Evolutionary conservation across 2,888 invertebrate genomes (phyloP), one percentile per base, ranked within the genome.

Genomic region (Glomeris marginata): DNA sequence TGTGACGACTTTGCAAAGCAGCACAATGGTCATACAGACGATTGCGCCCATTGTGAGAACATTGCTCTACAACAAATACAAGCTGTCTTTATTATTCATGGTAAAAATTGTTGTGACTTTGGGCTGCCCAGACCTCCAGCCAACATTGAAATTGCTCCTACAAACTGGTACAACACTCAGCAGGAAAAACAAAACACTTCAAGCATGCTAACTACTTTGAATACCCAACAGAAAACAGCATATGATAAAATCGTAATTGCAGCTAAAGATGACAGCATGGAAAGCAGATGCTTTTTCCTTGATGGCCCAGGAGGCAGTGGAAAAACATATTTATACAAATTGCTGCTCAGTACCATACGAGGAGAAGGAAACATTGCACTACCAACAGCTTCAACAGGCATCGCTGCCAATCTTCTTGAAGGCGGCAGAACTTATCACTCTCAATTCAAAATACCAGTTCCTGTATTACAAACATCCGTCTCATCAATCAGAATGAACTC

Each of bases 221-320:
- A 28, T 28, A 8, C 3, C 4, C 28, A 28, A 28, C 28, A 28
- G 28, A 28, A 28, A 28, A 8, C 28, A 5, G 21, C 22, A 3
- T 45, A 45, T 21, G 45, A 45, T 20, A 45, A 2, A 42, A 46
- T 55, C 55, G 48, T 48, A 56, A 18, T 52, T 41, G 33, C 53
- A 42, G 20, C 41, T 46, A 18, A 8, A 2, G 20, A 37, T 34
- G 11, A 18, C 11, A 8, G 2, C 21, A 49, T 45, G 52, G 44
- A 13, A 58, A 10, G 57, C 59, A n/a, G n/a, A n/a, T n/a, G n/a
- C n/a, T 41, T 55, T 45, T 58, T 65, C 54, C 42, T 67, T 13
- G 65, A 66, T 59, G 64, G 62, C 38, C 62, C 66, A 22, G 65
- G 64, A 15, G 64, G 66, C n/a, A 66, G 64, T 40, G 68, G 67